Percentiles rank a stretch among this genome's conserved stretches.
phyloP scores from a whole-genome alignment of 2,888 invertebrate genomes.

The Cartodere bifasciata region DNA sequence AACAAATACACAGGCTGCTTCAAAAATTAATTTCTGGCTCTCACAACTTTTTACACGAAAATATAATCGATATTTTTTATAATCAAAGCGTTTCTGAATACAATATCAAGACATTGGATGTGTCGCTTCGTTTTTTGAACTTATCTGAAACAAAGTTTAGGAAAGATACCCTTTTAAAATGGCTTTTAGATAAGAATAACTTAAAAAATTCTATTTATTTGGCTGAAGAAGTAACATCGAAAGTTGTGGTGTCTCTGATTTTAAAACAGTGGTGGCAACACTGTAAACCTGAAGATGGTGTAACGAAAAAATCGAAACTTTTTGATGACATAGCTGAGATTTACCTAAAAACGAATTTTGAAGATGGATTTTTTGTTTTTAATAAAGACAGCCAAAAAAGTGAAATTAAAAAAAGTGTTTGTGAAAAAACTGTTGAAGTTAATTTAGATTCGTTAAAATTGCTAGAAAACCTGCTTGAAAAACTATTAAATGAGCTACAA shows the following conservation, averaged over 20 bases:
- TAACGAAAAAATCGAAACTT: slow-evolving; percentile 7
- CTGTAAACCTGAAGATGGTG: slow-evolving; percentile 15
- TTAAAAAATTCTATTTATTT: slow-evolving; percentile 15
- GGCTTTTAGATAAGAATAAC: slow-evolving; percentile 22
- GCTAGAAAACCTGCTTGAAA: no score
- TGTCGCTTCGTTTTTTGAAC: slow-evolving; percentile 26
- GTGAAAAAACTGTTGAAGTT: no score
- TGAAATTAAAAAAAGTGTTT: no score
- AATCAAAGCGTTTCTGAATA: slow-evolving; percentile 28
- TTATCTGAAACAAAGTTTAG: slow-evolving; percentile 23
- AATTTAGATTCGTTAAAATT: no score
- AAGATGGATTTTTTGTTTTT: slow-evolving; percentile 15
- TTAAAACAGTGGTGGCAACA: slow-evolving; percentile 28
- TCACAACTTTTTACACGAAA: slow-evolving; percentile 13
- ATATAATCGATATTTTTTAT: slow-evolving; percentile 24
- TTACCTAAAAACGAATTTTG: slow-evolving; percentile 23
- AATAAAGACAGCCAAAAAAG: no score
- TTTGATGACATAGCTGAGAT: slow-evolving; percentile 22
- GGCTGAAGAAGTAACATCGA: slow-evolving; percentile 15
- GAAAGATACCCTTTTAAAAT: slow-evolving; percentile 19
- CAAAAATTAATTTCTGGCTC: slow-evolving; percentile 28
- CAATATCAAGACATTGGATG: slow-evolving; percentile 31
- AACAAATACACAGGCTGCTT: slow-evolving; percentile 33
- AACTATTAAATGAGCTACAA: no score
- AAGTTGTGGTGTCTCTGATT: slow-evolving; percentile 23